Conservation (phyloP, 2,113 vertebrate genomes). For the Cyanoliseus patagonus region DNA sequence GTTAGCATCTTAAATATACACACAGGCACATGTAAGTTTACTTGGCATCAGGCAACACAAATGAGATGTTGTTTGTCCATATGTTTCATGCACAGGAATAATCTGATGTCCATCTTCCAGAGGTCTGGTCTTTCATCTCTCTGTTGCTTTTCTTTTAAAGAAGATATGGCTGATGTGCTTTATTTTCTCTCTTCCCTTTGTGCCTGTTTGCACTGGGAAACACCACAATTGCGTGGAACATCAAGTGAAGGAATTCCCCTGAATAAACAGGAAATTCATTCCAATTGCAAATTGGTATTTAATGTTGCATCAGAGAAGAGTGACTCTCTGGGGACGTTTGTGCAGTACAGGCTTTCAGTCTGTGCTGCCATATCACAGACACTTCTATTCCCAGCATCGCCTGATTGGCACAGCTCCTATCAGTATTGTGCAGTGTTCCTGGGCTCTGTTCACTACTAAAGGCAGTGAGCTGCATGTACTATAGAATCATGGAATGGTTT, state of each 20-base stretch:
- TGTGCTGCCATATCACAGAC: neutral
- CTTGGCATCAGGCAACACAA: neutral
- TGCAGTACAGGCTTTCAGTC: neutral
- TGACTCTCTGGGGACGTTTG: neutral
- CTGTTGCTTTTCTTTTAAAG: neutral
- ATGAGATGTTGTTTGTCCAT: neutral
- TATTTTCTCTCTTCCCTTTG: neutral
- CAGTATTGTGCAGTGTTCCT: neutral
- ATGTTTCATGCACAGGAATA: neutral
- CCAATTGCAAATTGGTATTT: neutral
- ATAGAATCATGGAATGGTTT: neutral
- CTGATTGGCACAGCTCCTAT: neutral
- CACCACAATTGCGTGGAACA: rapidly evolving
- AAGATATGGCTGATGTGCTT: rapidly evolving
- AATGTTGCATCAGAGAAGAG: neutral
- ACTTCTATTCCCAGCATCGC: neutral
- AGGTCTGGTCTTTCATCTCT: neutral
- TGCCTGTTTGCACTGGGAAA: neutral
- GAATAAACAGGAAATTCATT: neutral
- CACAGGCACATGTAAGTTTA: neutral
- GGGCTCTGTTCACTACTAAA: neutral
- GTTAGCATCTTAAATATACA: neutral
- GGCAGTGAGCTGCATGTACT: rapidly evolving
- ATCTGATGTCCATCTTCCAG: neutral
- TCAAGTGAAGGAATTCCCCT: neutral